phyloP scores from a whole-genome alignment of 2,888 invertebrate genomes.

The Polymixis lichenea region DNA sequence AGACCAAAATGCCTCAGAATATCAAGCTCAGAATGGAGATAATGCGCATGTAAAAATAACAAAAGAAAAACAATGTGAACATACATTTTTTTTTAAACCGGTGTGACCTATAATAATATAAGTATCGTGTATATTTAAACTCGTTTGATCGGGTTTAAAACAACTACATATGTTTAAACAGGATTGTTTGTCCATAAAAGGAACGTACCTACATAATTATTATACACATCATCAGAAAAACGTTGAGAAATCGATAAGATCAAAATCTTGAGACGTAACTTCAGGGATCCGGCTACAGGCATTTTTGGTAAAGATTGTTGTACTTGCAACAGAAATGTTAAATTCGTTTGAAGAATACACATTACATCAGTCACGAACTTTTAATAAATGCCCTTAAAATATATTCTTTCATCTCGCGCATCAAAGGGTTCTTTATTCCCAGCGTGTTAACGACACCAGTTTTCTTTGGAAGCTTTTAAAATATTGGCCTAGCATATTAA shows the following conservation, averaged over 20 bases:
- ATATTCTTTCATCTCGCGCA: constrained; percentile 53
- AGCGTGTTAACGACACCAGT: constrained; percentile 51
- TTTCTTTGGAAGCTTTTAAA: constrained; percentile 29
- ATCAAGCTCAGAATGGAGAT: constrained; percentile 22
- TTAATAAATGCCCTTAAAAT: constrained; percentile 45
- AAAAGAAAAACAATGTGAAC: constrained; percentile 36
- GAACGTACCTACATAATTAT: constrained; percentile 22
- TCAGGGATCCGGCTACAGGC: not conserved
- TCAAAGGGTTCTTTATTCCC: constrained; percentile 61
- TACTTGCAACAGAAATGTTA: constrained; percentile 17
- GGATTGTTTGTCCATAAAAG: constrained; percentile 58
- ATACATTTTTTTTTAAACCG: constrained; percentile 51
- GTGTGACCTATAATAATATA: constrained; percentile 56
- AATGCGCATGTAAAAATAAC: constrained; percentile 38
- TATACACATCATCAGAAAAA: constrained; percentile 50
- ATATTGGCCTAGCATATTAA: constrained; percentile 27
- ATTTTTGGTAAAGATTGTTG: constrained; percentile 13
- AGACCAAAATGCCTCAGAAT: constrained; percentile 24
- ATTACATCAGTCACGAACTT: constrained; percentile 27
- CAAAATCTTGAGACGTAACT: not conserved
- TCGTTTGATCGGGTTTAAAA: constrained; percentile 57
- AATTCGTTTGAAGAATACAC: constrained; percentile 15
- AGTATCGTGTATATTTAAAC: constrained; percentile 54
- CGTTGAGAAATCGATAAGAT: constrained; percentile 14
- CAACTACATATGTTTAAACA: constrained; percentile 56